Conservation (phyloP, 2,113 vertebrate species). For the Sciurus niger region DNA sequence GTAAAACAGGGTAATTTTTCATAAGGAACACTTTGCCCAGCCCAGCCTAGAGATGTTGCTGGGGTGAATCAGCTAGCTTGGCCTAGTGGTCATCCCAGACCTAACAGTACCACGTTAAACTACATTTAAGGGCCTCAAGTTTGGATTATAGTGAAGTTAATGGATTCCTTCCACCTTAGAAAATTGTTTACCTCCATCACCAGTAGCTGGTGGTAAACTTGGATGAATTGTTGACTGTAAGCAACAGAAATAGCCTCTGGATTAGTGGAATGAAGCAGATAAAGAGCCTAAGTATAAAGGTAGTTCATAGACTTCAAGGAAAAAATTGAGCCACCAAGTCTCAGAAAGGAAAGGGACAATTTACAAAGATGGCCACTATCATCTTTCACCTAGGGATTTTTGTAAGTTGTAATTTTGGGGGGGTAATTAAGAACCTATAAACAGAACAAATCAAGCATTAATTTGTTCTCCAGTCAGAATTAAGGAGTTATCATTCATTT, state of each 20-base stretch:
- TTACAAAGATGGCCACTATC: background rate
- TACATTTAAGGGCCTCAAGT: background rate
- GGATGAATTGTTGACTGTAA: slow-evolving; percentile 16
- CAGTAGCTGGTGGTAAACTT: background rate
- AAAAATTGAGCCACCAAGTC: slow-evolving; percentile 14
- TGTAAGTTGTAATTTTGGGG: background rate
- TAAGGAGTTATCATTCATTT: background rate
- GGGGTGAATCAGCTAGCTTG: background rate
- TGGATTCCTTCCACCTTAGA: background rate
- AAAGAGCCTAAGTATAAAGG: background rate
- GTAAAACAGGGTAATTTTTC: background rate
- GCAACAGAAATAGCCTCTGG: background rate
- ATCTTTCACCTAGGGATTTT: background rate
- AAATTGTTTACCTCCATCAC: background rate
- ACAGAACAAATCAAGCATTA: background rate
- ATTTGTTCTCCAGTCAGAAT: background rate
- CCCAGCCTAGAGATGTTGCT: background rate
- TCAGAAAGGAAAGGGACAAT: background rate
- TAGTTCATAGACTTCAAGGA: background rate
- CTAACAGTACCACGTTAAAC: background rate
- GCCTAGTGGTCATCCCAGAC: background rate
- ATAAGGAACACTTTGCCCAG: background rate
- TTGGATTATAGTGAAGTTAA: background rate
- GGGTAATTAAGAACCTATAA: background rate
- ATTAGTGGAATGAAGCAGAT: background rate